Base-by-base conservation (phyloP, 1,140 invertebrate species). In the Zaprionus tsacasi region DNA sequence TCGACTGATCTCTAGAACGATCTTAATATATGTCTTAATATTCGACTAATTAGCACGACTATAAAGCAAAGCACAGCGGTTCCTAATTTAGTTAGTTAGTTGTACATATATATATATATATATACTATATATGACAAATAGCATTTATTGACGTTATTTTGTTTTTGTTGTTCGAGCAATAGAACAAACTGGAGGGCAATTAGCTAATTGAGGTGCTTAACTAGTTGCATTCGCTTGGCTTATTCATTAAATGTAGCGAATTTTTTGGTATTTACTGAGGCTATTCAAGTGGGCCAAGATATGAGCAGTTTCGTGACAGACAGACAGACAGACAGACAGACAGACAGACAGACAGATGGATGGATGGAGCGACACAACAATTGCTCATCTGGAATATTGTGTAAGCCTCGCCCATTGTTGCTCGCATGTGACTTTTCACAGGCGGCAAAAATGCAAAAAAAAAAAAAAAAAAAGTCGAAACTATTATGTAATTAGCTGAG, bases 361-460 rank as follows among this genome's bases (percentile, higher is more conserved):
- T 25, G 36, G 55, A 35, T 30, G 21, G 35, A 30, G 43, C 82
- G 63, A 67, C 79, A 78, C 72, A 87, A 82, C 76, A 73, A 82
- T 82, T 82, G 82, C 79, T 77, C 82, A 86, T 86, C 66, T 64
- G 27, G 55, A 52, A 43, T 36, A 67, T 87, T 87, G 77, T 86
- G 82, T 78, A 86, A 74, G 75, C 67, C 60, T 73, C 21, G 13
- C 45, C 73, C 77, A 87, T 87, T 87, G 82, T 87, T 87, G 60
- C 36, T 56, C 64, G 67, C 79, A 79, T 87, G 82, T 88, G 82
- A 87, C 76, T 88, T 88, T 82, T 87, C 82, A 88, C 82, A 87
- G 82, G 57, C 67, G 66, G 73, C 77, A 40, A 79, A 70, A 80
- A 78, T 80, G 79, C 71, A 74, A 57, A 30, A 30, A 30, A 30